These are phyloP conservation scores for Danionella dracula DNA, from an alignment of 2,797 vertebrate species.

Conservation along the genomic window DNA sequence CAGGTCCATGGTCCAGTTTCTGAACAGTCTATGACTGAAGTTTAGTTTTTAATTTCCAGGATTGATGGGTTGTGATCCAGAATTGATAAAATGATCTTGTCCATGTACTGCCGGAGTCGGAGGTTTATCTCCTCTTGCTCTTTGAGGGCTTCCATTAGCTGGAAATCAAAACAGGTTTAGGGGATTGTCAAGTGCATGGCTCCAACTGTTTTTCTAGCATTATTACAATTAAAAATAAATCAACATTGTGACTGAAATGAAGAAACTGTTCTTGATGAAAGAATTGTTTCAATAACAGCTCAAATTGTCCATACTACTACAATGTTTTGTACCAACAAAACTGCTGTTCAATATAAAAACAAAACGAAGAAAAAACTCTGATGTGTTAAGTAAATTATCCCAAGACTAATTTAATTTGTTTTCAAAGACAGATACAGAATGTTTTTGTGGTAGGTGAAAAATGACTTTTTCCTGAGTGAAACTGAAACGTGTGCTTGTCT, in stretches of 20 bases:
- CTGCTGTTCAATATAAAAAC: too few species aligned
- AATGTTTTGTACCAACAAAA: too few species aligned
- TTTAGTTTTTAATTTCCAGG: constrained; percentile 93
- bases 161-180: constrained; percentile 33
- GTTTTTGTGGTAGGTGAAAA: too few species aligned
- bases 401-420: too few species aligned
- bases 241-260: background rate
- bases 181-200: background rate
- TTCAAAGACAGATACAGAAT: too few species aligned
- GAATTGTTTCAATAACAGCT: background rate
- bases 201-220: background rate
- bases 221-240: background rate
- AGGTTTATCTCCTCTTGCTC: constrained; percentile 96
- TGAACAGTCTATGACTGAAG: constrained; percentile 21
- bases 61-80: constrained; percentile 96
- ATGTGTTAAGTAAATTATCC: too few species aligned
- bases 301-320: too few species aligned
- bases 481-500: too few species aligned
- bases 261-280: background rate
- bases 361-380: too few species aligned
- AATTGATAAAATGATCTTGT: constrained; percentile 96
- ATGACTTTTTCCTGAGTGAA: too few species aligned
- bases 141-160: constrained; percentile 97
- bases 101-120: constrained; percentile 95
- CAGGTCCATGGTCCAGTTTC: constrained; percentile 23